Conservation (phyloP, 2,113 vertebrate genomes). For the Salvator merianae region DNA sequence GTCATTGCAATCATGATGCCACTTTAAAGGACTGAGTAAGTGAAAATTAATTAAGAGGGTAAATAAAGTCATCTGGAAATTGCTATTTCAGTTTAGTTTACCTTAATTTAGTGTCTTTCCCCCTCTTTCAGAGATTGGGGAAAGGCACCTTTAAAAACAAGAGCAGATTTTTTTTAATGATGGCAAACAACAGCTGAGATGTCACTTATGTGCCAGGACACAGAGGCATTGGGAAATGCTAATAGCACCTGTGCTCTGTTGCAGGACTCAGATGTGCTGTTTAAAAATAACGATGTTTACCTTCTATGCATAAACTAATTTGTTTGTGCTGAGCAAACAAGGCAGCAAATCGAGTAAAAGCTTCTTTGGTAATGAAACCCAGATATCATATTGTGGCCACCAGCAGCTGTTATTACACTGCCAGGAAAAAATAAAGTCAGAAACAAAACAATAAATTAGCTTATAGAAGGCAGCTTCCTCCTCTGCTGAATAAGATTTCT, state of each 20-base stretch:
- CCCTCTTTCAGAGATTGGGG: not conserved
- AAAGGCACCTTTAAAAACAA: not conserved
- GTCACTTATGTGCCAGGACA: not conserved
- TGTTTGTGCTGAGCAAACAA: slow-evolving; percentile 9
- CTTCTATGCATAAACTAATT: slow-evolving; percentile 3
- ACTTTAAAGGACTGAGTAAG: not conserved
- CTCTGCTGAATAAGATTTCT: not conserved
- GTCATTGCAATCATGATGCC: no score
- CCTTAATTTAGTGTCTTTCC: not conserved
- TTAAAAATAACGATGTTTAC: slow-evolving; percentile 12
- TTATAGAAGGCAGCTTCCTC: not conserved
- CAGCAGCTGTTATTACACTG: not conserved
- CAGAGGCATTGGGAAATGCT: not conserved
- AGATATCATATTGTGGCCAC: not conserved
- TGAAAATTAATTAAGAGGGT: no score
- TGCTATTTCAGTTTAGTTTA: no score
- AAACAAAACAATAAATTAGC: not conserved
- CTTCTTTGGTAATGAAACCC: not conserved
- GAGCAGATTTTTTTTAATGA: not conserved
- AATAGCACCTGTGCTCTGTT: not conserved
- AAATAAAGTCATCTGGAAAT: not conserved
- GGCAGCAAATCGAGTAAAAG: not conserved
- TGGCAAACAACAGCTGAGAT: not conserved
- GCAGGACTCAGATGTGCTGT: not conserved
- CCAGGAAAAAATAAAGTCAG: not conserved